These are phyloP conservation scores for Polydesmus complanatus DNA, from an alignment of 2,888 invertebrate species.

Conservation along the genomic window DNA sequence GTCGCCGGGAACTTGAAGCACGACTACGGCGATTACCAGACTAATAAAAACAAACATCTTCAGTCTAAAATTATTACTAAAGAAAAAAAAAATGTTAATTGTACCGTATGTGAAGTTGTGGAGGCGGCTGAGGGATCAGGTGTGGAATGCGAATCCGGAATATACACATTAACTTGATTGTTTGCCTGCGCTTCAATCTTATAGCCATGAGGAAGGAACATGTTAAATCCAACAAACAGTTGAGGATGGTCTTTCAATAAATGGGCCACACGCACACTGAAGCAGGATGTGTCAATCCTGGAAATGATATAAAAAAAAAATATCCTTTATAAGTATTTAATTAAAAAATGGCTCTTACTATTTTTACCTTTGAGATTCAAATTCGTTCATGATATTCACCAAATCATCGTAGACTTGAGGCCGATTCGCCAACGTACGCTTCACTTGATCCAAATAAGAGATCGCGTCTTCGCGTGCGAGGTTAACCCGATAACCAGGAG, in stretches of 20 bases:
- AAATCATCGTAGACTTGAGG: conserved; percentile 97
- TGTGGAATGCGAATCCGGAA: conserved; percentile 44
- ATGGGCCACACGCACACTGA: conserved; percentile 90
- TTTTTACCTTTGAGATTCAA: conserved; percentile 75
- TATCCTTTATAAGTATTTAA: background rate
- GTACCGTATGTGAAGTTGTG: background rate
- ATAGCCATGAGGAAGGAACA: conserved; percentile 97
- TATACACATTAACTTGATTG: conserved; percentile 64
- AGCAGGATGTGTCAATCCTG: conserved; percentile 90
- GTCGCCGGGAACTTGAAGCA: conserved; percentile 18
- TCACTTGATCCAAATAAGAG: conserved; percentile 81
- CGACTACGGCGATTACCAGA: conserved; percentile 14
- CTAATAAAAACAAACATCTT: conserved; percentile 4
- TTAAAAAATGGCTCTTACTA: conserved; percentile 25
- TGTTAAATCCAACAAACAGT: conserved; percentile 96
- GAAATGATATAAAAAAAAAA: conserved; percentile 19
- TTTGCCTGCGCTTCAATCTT: conserved; percentile 94
- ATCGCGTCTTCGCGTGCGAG: conserved; percentile 97
- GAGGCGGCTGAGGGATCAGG: conserved; percentile 14
- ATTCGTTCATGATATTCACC: conserved; percentile 99
- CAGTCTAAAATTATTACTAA: background rate
- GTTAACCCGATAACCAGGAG: too few relatives aligned
- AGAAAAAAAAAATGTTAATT: background rate
- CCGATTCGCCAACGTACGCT: conserved; percentile 86
- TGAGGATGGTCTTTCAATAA: conserved; percentile 92